Percentiles rank a stretch among this genome's conserved stretches.
These are phyloP conservation scores for Tragelaphus strepsiceros DNA, from an alignment of 2,113 vertebrate species.

Conservation along the genomic window DNA sequence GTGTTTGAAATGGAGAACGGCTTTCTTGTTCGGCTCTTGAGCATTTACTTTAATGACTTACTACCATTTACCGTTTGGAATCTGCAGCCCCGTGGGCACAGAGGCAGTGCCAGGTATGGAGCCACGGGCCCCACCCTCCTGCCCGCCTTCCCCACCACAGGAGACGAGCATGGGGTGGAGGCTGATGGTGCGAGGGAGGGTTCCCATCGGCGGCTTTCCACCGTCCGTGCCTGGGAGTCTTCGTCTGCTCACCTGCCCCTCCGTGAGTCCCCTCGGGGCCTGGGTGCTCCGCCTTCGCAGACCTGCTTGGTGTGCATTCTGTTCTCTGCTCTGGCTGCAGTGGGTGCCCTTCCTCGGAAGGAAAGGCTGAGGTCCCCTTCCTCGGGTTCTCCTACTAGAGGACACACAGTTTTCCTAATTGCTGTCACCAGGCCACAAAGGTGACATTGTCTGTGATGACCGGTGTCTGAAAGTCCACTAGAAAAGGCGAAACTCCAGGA, in stretches of 20 bases:
- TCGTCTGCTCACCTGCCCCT: rapidly evolving
- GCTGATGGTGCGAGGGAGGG: rapidly evolving
- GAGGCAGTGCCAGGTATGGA: rapidly evolving
- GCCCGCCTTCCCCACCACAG: rapidly evolving
- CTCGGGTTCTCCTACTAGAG: rapidly evolving
- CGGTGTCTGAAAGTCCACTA: rapidly evolving
- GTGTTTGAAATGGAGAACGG: not conserved
- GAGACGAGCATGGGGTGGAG: rapidly evolving
- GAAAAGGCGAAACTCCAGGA: rapidly evolving
- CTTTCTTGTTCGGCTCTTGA: not conserved
- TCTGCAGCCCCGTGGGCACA: not conserved
- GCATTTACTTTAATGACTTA: not conserved
- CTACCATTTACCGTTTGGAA: not conserved
- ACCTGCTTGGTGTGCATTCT: rapidly evolving
- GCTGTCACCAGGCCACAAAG: rapidly evolving
- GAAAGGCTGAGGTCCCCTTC: too few relatives aligned
- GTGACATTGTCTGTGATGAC: rapidly evolving
- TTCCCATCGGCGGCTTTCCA: rapidly evolving
- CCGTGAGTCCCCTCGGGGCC: rapidly evolving
- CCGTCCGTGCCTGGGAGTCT: rapidly evolving
- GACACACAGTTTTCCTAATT: rapidly evolving
- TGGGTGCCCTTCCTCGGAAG: not conserved
- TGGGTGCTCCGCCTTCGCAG: rapidly evolving
- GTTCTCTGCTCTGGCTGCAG: rapidly evolving
- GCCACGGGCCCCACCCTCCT: rapidly evolving